Conservation (phyloP, 1,140 invertebrate species). For the Leptonema lineaticorne region DNA sequence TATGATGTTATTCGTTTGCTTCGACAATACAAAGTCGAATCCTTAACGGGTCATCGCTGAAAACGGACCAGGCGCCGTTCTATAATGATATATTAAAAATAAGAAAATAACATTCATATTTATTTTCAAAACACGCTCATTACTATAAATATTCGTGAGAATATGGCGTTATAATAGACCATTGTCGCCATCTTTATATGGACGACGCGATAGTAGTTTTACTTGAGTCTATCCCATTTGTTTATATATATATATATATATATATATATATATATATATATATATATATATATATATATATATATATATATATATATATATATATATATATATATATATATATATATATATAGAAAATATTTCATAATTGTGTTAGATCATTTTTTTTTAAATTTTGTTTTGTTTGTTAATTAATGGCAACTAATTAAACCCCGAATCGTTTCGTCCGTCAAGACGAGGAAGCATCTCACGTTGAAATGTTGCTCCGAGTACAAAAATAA, state of each 20-base stretch:
- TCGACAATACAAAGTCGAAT: neutral
- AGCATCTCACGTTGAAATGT: too few relatives aligned
- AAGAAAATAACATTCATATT: neutral
- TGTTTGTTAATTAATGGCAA: too few relatives aligned
- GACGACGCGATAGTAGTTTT: neutral
- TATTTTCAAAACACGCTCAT: neutral
- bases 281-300: too few relatives aligned
- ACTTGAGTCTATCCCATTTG: neutral
- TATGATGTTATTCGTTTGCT: neutral
- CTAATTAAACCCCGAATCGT: too few relatives aligned
- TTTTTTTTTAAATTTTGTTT: too few relatives aligned
- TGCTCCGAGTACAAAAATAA: too few relatives aligned
- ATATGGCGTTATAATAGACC: neutral
- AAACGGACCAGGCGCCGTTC: neutral
- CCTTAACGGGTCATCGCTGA: neutral
- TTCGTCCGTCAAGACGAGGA: too few relatives aligned
- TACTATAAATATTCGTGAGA: too few relatives aligned
- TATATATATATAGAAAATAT: neutral
- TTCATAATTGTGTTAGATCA: neutral
- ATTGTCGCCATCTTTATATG: neutral
- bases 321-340: too few relatives aligned
- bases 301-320: too few relatives aligned
- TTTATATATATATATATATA: constrained; percentile 1
- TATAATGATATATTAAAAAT: neutral
- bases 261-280: too few relatives aligned